Conservation (phyloP, 1,140 invertebrate species). For the Holcopasites calliopsidis region DNA sequence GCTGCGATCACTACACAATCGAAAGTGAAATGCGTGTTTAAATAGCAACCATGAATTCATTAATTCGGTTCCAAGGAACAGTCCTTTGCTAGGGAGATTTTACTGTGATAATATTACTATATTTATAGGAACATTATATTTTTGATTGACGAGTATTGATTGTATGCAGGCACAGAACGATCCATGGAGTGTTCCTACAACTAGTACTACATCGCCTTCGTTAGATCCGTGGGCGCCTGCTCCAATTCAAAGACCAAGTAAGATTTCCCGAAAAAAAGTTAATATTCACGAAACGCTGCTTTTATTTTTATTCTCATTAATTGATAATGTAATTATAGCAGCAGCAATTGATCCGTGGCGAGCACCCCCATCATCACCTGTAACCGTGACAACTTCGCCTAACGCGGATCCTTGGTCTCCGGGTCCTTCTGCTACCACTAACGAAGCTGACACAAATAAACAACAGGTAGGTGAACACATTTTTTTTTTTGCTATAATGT, state of each 20-base stretch:
- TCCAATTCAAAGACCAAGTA: constrained; percentile 71
- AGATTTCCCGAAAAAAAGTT: constrained; percentile 35
- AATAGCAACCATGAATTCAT: too few species aligned
- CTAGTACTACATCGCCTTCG: constrained; percentile 73
- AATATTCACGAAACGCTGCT: background rate
- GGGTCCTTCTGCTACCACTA: constrained; percentile 68
- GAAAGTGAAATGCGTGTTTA: too few species aligned
- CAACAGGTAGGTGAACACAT: constrained; percentile 45
- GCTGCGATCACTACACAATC: too few species aligned
- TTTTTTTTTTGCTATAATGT: background rate
- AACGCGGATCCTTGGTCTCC: constrained; percentile 80
- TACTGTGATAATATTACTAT: too few species aligned
- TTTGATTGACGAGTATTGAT: too few species aligned
- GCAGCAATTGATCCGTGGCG: constrained; percentile 82
- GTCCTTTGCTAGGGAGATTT: too few species aligned
- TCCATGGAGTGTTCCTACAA: constrained; percentile 80
- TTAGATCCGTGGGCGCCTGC: constrained; percentile 83
- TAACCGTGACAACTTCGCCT: constrained; percentile 62
- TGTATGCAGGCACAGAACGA: constrained; percentile 77
- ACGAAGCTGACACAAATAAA: constrained; percentile 62
- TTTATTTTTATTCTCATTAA: background rate
- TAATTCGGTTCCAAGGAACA: too few species aligned
- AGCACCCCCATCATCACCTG: constrained; percentile 62
- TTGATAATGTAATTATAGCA: constrained; percentile 44
- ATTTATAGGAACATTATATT: background rate